Percentiles rank a stretch among this genome's conserved stretches.
Conservation (phyloP, 2,888 invertebrate genomes). For the Dascillus cervinus region DNA sequence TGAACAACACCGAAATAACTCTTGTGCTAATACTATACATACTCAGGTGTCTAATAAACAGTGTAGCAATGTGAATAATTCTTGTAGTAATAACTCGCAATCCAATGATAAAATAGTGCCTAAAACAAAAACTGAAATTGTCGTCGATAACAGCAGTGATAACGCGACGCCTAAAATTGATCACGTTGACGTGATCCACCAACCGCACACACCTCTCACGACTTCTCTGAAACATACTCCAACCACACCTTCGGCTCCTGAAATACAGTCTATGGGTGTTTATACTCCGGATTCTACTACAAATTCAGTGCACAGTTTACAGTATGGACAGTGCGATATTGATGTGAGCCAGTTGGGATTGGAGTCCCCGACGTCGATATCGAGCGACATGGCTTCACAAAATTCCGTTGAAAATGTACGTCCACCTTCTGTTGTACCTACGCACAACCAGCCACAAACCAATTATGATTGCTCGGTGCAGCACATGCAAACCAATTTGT, state of each 20-base stretch:
- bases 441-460: slow-evolving; percentile 34
- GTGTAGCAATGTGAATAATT: neutral
- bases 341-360: slow-evolving; percentile 78
- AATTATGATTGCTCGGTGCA: slow-evolving; percentile 68
- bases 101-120: slow-evolving; percentile 6
- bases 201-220: slow-evolving; percentile 23
- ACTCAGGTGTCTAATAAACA: slow-evolving; percentile 5
- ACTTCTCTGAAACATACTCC: slow-evolving; percentile 43
- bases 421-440: slow-evolving; percentile 50
- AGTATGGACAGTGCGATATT: slow-evolving; percentile 72
- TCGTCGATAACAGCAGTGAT: slow-evolving; percentile 10
- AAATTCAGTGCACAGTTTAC: slow-evolving; percentile 71
- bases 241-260: slow-evolving; percentile 45
- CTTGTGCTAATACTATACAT: slow-evolving; percentile 1
- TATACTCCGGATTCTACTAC: slow-evolving; percentile 80
- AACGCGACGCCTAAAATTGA: slow-evolving; percentile 10
- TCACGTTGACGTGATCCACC: slow-evolving; percentile 20
- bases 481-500: slow-evolving; percentile 46
- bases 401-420: slow-evolving; percentile 55
- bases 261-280: slow-evolving; percentile 74
- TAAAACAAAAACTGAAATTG: slow-evolving; percentile 12
- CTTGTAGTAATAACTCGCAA: slow-evolving; percentile 3
- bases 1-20: neutral
- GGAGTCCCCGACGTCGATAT: slow-evolving; percentile 83
- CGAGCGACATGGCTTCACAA: slow-evolving; percentile 75